Base-by-base conservation (phyloP, 1,140 invertebrate genomes). In the Eubasilissa regina region DNA sequence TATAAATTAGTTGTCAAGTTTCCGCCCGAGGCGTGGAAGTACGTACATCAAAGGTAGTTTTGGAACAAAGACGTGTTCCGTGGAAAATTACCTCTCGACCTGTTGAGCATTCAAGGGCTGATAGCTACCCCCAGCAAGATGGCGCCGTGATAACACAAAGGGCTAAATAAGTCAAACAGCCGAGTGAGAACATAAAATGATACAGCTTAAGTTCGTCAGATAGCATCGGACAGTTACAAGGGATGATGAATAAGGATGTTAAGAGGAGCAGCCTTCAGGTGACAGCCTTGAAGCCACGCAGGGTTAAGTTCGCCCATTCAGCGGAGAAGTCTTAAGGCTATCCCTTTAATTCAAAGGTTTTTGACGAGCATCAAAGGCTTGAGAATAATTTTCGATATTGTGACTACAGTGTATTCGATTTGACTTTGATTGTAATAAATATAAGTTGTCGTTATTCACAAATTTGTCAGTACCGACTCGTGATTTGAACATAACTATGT, bases 161-260 rank as follows among this genome's bases (percentile, higher is more conserved):
- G 60, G 60, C 19, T 64, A 43, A 64, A 64, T 64, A 64, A 64
- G 60, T 64, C 60, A 64, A 64, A 64, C 35, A 64, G 60, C 35
- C 60, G 13, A 64, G 60, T 64, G 60, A 25, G 60, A 64, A 43
- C 19, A 43, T 64, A 15, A 43, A 64, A 64, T 64, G 60, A 64
- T 64, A 64, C 60, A 64, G 60, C n/a, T 19, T 35, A n/a, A 25
- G 21, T 64, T 25, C 35, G 19, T n/a, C n/a, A 64, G 60, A 64
- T 64, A 43, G 13, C 9, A 64, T 64, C 35, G 60, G 60, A 25
- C 35, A 64, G 60, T 64, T 64, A 43, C 35, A 4, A 64, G 35
- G 60, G 25, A 13, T 64, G 48, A 13, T 43, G 25, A 64, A 25
- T 43, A 7, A 25, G n/a, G 21, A 15, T 43, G 60, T n/a, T 13